Base-by-base conservation (phyloP, 2,113 vertebrate species). In the Pheucticus melanocephalus region DNA sequence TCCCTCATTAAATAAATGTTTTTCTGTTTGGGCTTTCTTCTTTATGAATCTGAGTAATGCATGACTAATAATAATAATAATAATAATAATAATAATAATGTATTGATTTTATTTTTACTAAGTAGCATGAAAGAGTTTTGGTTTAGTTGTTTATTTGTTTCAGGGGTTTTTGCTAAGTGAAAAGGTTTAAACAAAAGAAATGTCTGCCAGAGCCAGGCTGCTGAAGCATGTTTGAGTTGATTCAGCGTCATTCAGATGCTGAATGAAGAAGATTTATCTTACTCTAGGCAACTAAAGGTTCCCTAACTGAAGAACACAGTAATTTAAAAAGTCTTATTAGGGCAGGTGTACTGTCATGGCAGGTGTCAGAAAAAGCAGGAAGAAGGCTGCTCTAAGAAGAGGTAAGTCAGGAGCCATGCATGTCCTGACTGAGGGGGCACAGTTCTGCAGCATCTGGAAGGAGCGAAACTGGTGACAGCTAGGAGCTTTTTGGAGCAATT, bases 1-100 rank as follows among this genome's bases (percentile, higher is more conserved):
- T 88, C 39, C 21, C 14, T 80, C 8, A 18, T 69, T 54, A 84
- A 84, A 81, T 31, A 84, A 83, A 30, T 35, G 63, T 30, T 50
- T 56, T 77, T 64, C 16, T 70, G 28, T 33, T 91, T 89, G 51
- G 47, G 11, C 11, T 81, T 89, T 57, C 59, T 56, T 75, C 33
- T 84, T 84, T 82, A 57, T 61, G n/a, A 80, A 77, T 77, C 31
- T n/a, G 31, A 95, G 31, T 71, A 82, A 82, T 75, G 11, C 14
- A 78, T 15, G 7, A 39, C 14, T 70, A 86, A 72, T 80, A 85
- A 50, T 28, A 72, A 53, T 37, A 86, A 51, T 39, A 70, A 12
- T 31, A 51, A 57, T 73, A 65, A 45, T 30, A 64, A 44, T 79
- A 82, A 64, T 86, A 82, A 61, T 37, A 9, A 16, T 33, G 40